A percentile compares a stretch with the other conserved stretches of the same genome.
Evolutionary conservation across 2,113 vertebrate species (phyloP).

Genomic region (Cyanocitta stelleri): DNA sequence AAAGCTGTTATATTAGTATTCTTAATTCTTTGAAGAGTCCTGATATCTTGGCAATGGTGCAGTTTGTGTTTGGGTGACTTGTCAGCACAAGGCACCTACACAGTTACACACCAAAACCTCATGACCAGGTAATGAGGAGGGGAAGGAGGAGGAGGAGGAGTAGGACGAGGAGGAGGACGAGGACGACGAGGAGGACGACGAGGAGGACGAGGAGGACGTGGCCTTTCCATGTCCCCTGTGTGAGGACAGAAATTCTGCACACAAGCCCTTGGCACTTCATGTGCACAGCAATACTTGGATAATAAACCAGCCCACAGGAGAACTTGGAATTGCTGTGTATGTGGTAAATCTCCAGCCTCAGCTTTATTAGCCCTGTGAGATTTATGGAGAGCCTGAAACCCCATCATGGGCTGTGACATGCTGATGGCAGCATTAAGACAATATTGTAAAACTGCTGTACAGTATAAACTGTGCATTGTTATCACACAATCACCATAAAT

Average conservation of each 20-base stretch:
- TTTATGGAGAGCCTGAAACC: background rate
- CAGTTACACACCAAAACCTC: fast-evolving
- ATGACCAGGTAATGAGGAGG: fast-evolving
- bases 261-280: background rate
- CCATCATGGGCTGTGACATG: background rate
- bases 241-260: background rate
- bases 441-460: background rate
- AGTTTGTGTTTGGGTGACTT: background rate
- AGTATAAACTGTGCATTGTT: background rate
- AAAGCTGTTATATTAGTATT: too few relatives aligned
- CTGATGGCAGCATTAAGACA: background rate
- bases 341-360: background rate
- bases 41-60: fast-evolving
- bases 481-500: background rate
- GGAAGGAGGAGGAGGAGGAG: background rate
- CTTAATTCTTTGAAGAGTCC: background rate
- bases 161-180: background rate
- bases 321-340: background rate
- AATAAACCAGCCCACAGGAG: background rate
- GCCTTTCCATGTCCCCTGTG: too few relatives aligned
- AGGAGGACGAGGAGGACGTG: background rate
- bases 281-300: background rate
- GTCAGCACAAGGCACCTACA: background rate
- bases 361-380: background rate
- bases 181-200: background rate